phyloP scores from a whole-genome alignment of 2,888 invertebrate genomes.

The Synergus laeviventris region DNA sequence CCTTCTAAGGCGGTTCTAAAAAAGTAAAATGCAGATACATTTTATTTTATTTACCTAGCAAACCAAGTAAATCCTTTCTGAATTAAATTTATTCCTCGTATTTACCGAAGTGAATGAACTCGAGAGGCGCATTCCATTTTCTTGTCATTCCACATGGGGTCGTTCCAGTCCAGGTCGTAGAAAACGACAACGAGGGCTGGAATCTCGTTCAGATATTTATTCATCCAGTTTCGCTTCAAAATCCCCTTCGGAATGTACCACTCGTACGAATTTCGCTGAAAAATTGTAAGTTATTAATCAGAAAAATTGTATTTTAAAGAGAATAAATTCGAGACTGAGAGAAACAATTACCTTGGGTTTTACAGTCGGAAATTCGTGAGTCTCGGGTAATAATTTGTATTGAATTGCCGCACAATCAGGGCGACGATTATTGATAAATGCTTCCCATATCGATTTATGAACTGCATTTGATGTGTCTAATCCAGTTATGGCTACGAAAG shows the following conservation, averaged over 20 bases:
- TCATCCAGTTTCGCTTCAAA: slow-evolving; percentile 95
- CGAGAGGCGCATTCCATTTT: slow-evolving; percentile 94
- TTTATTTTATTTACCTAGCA: background rate
- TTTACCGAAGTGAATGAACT: slow-evolving; percentile 86
- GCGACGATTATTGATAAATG: slow-evolving; percentile 89
- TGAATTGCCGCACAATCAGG: slow-evolving; percentile 89
- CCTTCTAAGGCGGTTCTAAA: slow-evolving; percentile 84
- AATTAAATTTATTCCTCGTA: slow-evolving; percentile 29
- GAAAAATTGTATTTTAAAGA: background rate
- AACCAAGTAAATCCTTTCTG: slow-evolving; percentile 38
- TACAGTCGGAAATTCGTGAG: slow-evolving; percentile 91
- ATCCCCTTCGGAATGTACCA: slow-evolving; percentile 97
- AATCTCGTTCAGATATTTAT: slow-evolving; percentile 91
- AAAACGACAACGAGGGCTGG: slow-evolving; percentile 97
- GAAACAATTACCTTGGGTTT: slow-evolving; percentile 81
- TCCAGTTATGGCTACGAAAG: slow-evolving; percentile 92
- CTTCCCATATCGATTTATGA: slow-evolving; percentile 96
- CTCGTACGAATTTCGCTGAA: slow-evolving; percentile 90
- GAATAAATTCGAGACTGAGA: background rate
- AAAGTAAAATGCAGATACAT: background rate
- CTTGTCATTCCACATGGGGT: slow-evolving; percentile 94
- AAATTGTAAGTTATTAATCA: slow-evolving; percentile 10
- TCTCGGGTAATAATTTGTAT: slow-evolving; percentile 88
- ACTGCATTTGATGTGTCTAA: slow-evolving; percentile 91
- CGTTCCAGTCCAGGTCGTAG: slow-evolving; percentile 98